phyloP scores from a whole-genome alignment of 1,140 invertebrate genomes.

The Bilobella aurantiaca region DNA sequence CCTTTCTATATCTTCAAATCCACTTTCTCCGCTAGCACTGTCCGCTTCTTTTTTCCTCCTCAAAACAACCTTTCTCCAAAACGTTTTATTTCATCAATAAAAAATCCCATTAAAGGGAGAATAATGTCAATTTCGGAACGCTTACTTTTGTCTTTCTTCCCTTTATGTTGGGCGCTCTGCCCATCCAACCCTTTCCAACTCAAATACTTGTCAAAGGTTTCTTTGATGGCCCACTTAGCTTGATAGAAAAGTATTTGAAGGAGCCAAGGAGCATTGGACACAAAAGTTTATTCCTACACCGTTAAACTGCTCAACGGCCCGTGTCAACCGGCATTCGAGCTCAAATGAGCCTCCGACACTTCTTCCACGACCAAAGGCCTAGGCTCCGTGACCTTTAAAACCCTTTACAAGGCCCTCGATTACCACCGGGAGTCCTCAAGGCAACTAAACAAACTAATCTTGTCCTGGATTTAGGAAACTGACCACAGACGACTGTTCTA shows the following conservation, averaged over 20 bases:
- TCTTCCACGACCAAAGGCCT: not conserved
- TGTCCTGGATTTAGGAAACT: too few species aligned
- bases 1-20: not conserved
- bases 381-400: too few species aligned
- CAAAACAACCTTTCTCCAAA: too few species aligned
- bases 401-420: too few species aligned
- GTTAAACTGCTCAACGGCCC: not conserved
- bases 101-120: slow-evolving; percentile 18
- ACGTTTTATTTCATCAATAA: slow-evolving; percentile 18
- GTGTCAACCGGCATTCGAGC: not conserved
- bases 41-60: not conserved
- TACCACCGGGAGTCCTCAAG: too few species aligned
- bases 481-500: too few species aligned
- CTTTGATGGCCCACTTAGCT: slow-evolving; percentile 1
- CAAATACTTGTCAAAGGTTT: not conserved
- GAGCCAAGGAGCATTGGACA: not conserved
- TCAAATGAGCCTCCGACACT: not conserved
- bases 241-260: not conserved
- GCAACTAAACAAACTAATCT: too few species aligned
- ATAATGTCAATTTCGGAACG: slow-evolving; percentile 15
- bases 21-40: not conserved
- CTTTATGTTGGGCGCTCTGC: not conserved
- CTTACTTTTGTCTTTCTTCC: not conserved
- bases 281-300: not conserved
- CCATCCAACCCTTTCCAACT: not conserved